Evolutionary conservation across 2,113 vertebrate species (phyloP), one percentile per base, ranked within the genome.

Genomic region (Mustela lutreola): DNA sequence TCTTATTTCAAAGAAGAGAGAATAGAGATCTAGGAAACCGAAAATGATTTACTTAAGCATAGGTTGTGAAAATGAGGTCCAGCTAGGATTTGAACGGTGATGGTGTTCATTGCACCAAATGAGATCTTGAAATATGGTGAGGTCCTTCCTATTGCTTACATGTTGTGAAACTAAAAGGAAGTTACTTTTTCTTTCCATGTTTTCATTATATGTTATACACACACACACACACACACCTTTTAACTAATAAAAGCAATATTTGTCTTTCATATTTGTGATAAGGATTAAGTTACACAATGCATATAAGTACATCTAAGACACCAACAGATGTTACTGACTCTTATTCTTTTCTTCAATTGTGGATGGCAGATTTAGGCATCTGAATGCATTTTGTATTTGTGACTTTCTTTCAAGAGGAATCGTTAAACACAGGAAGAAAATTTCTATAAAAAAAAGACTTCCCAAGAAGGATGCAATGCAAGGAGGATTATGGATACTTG

Each of bases 381-480:
- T 31, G 31, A 93, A 80, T 67, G 7, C 5, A 93, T 56, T 92
- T 95, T 60, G 67, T 83, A 11, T 75, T 58, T 82, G 65, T 92
- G 75, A 79, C 10, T 85, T 95, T 97, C 70, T 87, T 91, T 94
- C 39, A 75, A 84, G 56, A 76, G 15, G 31, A 92, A 75, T 94
- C 39, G 67, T 2, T 78, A 92, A 78, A 94, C 39, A 93, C 9
- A 91, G 19, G 76, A 89, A 96, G 31, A 73, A 53, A 62, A 58
- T 82, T 84, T 60, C 5, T 67, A n/a, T 89, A 15, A 39, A 26
- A 85, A 71, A 94, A 8, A 92, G 11, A 65, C n/a, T 60, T 65
- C 39, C 28, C 28, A 42, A 81, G 36, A 87, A 42, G 24, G 36
- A 96, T 92, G 39, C 16, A 65, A 82, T 36, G 11, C 31, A 92